phyloP scores from a whole-genome alignment of 2,113 vertebrate genomes.

The Petrocephalus zakoni region DNA sequence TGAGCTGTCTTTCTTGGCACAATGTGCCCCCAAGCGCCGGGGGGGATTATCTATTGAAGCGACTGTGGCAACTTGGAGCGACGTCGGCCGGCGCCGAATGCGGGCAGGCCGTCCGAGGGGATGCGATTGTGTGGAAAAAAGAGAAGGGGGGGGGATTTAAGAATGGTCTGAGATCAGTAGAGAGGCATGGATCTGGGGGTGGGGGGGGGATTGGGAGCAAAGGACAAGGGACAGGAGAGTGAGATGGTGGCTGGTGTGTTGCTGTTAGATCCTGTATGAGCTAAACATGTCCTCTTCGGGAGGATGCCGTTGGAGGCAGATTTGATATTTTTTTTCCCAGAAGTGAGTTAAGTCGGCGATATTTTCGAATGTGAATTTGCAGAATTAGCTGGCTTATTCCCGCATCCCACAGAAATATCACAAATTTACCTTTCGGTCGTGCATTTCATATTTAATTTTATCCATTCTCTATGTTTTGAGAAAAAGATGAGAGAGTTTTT shows the following conservation, averaged over 20 bases:
- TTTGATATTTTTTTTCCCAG: neutral
- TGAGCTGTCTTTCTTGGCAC: conserved; percentile 54
- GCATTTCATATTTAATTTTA: neutral
- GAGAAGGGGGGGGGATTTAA: conserved; percentile 18
- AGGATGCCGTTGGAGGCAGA: neutral
- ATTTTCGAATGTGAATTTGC: neutral
- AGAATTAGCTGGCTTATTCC: neutral
- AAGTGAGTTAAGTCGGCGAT: neutral
- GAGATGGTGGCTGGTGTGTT: conserved; percentile 7
- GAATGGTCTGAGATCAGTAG: conserved; percentile 36
- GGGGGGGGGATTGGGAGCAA: neutral
- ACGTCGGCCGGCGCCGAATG: conserved; percentile 38
- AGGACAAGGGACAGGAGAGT: conserved; percentile 15
- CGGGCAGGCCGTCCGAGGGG: conserved; percentile 31
- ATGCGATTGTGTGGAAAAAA: conserved; percentile 33
- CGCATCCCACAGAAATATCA: neutral
- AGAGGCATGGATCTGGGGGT: neutral
- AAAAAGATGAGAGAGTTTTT: neutral
- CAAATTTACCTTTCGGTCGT: neutral
- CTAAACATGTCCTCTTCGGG: conserved; percentile 8
- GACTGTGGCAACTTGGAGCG: conserved; percentile 55
- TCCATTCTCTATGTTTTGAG: neutral
- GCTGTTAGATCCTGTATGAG: neutral
- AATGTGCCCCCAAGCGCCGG: conserved; percentile 66
- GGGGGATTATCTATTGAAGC: conserved; percentile 67